Base-by-base conservation (phyloP, 2,888 invertebrate species). In the Alsophila aescularia region DNA sequence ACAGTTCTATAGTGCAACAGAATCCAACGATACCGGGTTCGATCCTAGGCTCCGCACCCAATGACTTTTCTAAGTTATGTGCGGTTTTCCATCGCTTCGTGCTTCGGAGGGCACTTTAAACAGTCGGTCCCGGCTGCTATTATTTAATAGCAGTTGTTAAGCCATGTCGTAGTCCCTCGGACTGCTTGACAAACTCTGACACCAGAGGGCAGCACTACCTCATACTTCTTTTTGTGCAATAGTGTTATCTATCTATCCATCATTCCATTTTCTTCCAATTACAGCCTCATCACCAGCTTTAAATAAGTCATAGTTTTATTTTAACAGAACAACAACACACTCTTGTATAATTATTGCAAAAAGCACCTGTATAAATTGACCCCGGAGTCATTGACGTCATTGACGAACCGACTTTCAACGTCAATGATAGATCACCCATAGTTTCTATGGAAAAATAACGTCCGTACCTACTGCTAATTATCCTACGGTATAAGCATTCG, bases 371-470 rank as follows among this genome's bases (percentile, higher is more conserved):
- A 34, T 37, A 16, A 34, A 50, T 43, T 61, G 58, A 65, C 63
- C 62, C 57, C 36, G 45, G 35, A 47, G 65, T 41, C 65, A 67
- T 62, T 67, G 65, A 65, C 65, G 65, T 67, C 64, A 64, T 48
- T 14, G 7, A 16, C 36, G 32, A 31, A 47, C n/a, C 29, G 45
- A 54, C 45, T 52, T 50, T 55, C 53, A 57, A 47, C 39, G 50
- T 41, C 41, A 41, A 14, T 32, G 7, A 16, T 9, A 18, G 32
- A 32, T 6, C 2, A 16, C 21, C 1, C 14, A 9, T 13, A 39
- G 21, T 14, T 27, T 37, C 4, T 37, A 15, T 9, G 24, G n/a
- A 29, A 29, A 29, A 29, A n/a, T 29, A 29, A 2, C 7, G 24
- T 24, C 24, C 8, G 24, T 5, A 2, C 8, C 2, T 24, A 24